phyloP scores from a whole-genome alignment of 2,113 vertebrate species.

The Eolophus roseicapilla region DNA sequence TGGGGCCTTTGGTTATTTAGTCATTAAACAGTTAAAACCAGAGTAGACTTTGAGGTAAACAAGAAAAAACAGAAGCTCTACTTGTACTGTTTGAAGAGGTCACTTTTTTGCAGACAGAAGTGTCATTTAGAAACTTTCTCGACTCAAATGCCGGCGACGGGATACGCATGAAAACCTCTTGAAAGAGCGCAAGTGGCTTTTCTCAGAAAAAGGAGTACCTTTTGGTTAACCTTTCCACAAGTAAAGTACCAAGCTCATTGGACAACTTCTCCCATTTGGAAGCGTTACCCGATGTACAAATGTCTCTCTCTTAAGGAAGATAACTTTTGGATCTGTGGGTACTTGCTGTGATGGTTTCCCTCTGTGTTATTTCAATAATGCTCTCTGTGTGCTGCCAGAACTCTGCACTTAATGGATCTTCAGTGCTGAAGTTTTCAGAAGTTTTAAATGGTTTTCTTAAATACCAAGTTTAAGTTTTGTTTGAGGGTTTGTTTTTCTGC shows the following conservation, averaged over 20 bases:
- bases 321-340: not conserved
- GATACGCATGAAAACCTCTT: not conserved
- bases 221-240: not conserved
- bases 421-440: not conserved
- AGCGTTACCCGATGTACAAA: not conserved
- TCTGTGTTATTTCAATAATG: not conserved
- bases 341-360: not conserved
- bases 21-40: not conserved
- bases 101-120: not conserved
- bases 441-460: not conserved
- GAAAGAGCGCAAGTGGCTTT: slow-evolving; percentile 33
- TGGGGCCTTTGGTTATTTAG: not conserved
- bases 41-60: slow-evolving; percentile 6
- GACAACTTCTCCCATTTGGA: not conserved
- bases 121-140: slow-evolving; percentile 6
- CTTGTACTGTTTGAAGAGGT: slow-evolving; percentile 38
- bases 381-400: not conserved
- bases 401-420: not conserved
- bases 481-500: not conserved
- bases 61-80: not conserved
- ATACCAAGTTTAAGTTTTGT: not conserved
- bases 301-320: not conserved
- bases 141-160: not conserved
- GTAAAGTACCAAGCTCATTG: not conserved
- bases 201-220: slow-evolving; percentile 1